These are phyloP conservation scores for Spisula subtruncata DNA, from an alignment of 2,888 invertebrate species.

Conservation along the genomic window DNA sequence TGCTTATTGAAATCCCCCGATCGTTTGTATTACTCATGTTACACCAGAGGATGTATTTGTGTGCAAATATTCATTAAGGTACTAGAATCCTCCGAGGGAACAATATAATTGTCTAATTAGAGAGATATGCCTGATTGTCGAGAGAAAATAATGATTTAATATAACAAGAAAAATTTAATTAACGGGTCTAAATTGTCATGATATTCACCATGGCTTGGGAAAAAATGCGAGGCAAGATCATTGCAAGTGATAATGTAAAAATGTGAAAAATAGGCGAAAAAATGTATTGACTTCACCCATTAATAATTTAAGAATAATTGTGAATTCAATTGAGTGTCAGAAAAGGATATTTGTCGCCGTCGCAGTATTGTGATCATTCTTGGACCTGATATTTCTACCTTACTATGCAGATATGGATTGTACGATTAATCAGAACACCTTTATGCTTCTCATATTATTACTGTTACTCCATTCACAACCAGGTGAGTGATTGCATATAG, in stretches of 20 bases:
- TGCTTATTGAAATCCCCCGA: background rate
- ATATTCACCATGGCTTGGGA: background rate
- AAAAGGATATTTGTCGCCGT: background rate
- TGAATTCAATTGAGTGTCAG: background rate
- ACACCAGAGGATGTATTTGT: background rate
- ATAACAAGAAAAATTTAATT: background rate
- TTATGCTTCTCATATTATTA: background rate
- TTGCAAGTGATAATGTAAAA: background rate
- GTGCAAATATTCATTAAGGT: background rate
- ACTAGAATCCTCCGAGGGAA: background rate
- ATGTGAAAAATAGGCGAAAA: background rate
- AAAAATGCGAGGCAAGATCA: background rate
- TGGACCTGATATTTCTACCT: background rate
- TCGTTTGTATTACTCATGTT: background rate
- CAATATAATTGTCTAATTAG: conserved; percentile 1
- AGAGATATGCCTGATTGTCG: background rate
- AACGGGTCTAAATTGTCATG: background rate
- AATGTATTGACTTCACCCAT: background rate
- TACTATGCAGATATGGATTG: conserved; percentile 2
- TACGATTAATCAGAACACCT: background rate
- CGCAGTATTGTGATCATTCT: background rate
- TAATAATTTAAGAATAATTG: conserved; percentile 7
- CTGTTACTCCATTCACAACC: background rate
- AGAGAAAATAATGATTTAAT: background rate
- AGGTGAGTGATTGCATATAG: background rate